phyloP scores from a whole-genome alignment of 2,888 invertebrate species.

The Cerceris ruficornis region DNA sequence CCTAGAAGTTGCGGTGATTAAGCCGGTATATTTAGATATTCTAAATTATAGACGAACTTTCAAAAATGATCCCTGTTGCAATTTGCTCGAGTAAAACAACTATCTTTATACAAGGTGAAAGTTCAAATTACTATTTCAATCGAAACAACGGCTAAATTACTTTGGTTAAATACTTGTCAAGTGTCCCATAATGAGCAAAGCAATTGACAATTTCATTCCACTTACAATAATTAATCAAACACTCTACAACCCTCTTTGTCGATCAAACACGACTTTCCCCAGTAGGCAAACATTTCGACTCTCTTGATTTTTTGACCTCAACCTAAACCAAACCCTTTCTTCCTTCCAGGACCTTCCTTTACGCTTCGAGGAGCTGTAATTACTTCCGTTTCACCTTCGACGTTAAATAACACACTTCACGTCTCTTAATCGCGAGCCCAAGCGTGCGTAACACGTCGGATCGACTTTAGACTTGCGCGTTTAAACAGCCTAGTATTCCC shows the following conservation, averaged over 20 bases:
- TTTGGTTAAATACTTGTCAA: too few relatives aligned
- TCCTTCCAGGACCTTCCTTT: slow-evolving; percentile 34
- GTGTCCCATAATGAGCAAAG: too few relatives aligned
- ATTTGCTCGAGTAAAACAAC: too few relatives aligned
- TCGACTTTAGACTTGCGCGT: slow-evolving; percentile 29
- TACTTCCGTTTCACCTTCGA: slow-evolving; percentile 59
- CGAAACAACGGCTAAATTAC: too few relatives aligned
- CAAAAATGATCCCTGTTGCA: too few relatives aligned
- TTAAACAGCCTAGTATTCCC: slow-evolving; percentile 15
- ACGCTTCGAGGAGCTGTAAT: slow-evolving; percentile 57
- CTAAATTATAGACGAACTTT: too few relatives aligned
- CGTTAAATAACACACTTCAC: slow-evolving; percentile 61
- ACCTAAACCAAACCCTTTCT: slow-evolving; percentile 10
- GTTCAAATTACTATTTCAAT: too few relatives aligned
- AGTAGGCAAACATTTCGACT: slow-evolving; percentile 33
- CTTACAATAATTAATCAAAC: too few relatives aligned
- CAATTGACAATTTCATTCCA: too few relatives aligned
- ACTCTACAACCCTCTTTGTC: slow-evolving; percentile 44
- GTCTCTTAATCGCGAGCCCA: slow-evolving; percentile 48
- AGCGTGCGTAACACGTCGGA: slow-evolving; percentile 42
- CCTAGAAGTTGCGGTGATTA: too few relatives aligned
- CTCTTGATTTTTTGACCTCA: slow-evolving; percentile 43
- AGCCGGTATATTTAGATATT: too few relatives aligned
- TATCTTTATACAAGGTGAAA: too few relatives aligned
- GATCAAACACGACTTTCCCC: slow-evolving; percentile 38